These are phyloP conservation scores for Liopterus haemorrhoidalis DNA, from an alignment of 2,888 invertebrate genomes.

Conservation along the genomic window DNA sequence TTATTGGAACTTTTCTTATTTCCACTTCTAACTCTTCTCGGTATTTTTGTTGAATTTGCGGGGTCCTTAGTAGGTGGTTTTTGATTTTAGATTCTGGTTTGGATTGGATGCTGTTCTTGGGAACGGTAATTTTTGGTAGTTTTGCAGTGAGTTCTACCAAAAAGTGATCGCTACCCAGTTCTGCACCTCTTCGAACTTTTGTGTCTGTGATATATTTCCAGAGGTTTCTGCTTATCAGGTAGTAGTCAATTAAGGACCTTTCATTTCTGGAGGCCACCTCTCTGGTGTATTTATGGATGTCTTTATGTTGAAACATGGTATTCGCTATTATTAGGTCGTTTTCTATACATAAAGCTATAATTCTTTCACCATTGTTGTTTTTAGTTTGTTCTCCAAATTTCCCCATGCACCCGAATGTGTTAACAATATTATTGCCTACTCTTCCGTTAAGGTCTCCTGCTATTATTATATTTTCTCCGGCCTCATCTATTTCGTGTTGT, in stretches of 20 bases:
- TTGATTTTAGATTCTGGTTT: conserved; percentile 4
- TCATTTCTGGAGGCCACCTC: not conserved
- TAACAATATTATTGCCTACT: conserved; percentile 3
- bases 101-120: no score
- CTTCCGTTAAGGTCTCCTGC: conserved; percentile 3
- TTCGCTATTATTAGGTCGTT: conserved; percentile 6
- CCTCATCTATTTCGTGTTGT: not conserved
- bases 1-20: not conserved
- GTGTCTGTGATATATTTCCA: conserved; percentile 3
- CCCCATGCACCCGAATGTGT: not conserved
- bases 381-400: conserved; percentile 4
- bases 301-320: conserved; percentile 3
- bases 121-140: no score
- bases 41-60: not conserved
- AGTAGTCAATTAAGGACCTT: conserved; percentile 7
- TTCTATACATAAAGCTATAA: conserved; percentile 6
- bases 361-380: conserved; percentile 10
- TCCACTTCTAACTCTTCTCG: not conserved
- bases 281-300: conserved; percentile 8
- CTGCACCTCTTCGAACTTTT: conserved; percentile 1
- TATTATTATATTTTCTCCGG: not conserved
- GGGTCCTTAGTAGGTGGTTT: not conserved
- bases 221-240: conserved; percentile 1
- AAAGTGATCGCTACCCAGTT: conserved; percentile 5
- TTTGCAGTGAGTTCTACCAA: no score